Evolutionary conservation across 2,113 vertebrate species (phyloP), one percentile per base, ranked within the genome.

Genomic region (Pogona vitticeps): DNA sequence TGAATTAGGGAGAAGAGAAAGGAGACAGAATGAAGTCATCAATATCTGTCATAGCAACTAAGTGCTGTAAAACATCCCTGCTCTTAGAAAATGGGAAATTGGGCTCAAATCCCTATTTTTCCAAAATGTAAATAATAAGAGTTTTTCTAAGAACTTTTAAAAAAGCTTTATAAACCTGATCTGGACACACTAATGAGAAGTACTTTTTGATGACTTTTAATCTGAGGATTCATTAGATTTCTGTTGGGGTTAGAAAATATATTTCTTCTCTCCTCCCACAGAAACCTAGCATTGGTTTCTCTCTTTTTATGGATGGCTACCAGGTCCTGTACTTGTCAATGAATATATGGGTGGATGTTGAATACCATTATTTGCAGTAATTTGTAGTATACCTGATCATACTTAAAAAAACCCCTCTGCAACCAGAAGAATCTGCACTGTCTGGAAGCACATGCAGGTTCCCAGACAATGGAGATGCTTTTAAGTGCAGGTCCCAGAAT

Each of bases 21-120:
- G 89, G 88, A 92, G 88, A 91, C 89, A 94, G 90, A 91, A 94
- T 94, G 94, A 93, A 93, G 88, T 81, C 88, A 91, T 95, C 91
- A 92, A 20, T 84, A 84, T 89, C 91, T 94, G 90, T 94, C 90
- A 85, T 87, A 82, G 88, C 82, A 93, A 91, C 88, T 94, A 93
- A 92, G 86, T 90, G 91, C 89, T 89, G 21, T 90, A 90, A 89
- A 94, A 92, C 1, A 1, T 86, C 93, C 91, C 89, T 87, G 80
- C 40, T 83, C 81, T 78, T 88, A 23, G 58, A 42, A 78, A n/a
- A 20, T 52, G 58, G 31, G 36, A 46, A 84, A 63, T 81, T 58
- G 68, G 90, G n/a, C 18, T 42, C 8, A 70, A 87, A 83, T 79
- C 26, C 58, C 31, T 46, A 13, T 21, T 80, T 68, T 61, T 36